phyloP scores from a whole-genome alignment of 2,113 vertebrate species.

The Gobius niger region DNA sequence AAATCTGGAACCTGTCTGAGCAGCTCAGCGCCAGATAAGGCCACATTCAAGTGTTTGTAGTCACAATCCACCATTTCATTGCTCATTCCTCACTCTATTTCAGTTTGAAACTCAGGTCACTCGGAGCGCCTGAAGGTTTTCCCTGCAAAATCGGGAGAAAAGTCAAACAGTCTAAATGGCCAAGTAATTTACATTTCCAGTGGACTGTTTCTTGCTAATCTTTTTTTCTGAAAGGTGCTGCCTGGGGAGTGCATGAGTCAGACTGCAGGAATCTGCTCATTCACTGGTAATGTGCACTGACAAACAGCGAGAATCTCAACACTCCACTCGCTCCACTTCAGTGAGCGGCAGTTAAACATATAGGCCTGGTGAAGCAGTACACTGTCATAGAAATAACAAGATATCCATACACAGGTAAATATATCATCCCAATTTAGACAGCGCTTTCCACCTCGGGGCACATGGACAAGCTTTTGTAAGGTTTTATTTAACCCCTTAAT shows the following conservation, averaged over 20 bases:
- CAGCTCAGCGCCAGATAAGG: background rate
- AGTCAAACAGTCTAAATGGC: conserved; percentile 37
- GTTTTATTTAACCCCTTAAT: too few species aligned
- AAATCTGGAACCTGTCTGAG: background rate
- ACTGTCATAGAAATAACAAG: conserved; percentile 29
- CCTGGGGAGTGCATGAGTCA: conserved; percentile 53
- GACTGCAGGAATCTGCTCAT: conserved; percentile 57
- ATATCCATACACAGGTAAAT: too few species aligned
- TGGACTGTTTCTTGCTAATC: conserved; percentile 35
- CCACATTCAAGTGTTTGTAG: background rate
- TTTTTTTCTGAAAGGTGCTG: conserved; percentile 54
- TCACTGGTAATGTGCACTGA: conserved; percentile 59
- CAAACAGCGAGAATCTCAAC: conserved; percentile 57
- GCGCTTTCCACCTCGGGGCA: too few species aligned
- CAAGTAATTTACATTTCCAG: conserved; percentile 56
- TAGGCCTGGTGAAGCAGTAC: conserved; percentile 38
- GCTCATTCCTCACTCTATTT: conserved; percentile 50
- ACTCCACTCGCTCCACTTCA: conserved; percentile 45
- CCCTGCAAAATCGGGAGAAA: conserved; percentile 35
- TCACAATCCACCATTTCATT: conserved; percentile 51
- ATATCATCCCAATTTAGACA: too few species aligned
- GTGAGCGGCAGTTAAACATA: conserved; percentile 57
- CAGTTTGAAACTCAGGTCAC: conserved; percentile 46
- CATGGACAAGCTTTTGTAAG: too few species aligned
- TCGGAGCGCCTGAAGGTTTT: conserved; percentile 49